phyloP scores from a whole-genome alignment of 2,797 vertebrate species.

The Dendrocincla tyrannina region DNA sequence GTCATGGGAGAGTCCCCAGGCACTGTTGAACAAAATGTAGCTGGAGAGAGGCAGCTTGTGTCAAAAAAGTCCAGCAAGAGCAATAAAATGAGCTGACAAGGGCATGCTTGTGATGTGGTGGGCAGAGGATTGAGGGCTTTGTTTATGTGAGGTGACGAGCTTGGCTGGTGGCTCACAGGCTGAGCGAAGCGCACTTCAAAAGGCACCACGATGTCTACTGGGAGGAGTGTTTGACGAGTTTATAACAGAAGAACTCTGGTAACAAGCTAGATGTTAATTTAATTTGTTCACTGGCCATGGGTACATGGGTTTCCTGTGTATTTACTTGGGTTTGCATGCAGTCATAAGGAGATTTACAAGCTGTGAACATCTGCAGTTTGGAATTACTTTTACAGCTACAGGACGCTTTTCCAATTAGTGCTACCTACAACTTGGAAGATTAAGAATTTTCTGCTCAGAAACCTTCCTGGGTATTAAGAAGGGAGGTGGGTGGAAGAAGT shows the following conservation, averaged over 20 bases:
- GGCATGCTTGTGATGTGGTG: background rate
- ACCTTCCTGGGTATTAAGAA: background rate
- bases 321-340: background rate
- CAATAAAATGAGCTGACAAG: background rate
- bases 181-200: background rate
- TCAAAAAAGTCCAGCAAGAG: background rate
- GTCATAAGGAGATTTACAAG: background rate
- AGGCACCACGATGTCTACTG: background rate
- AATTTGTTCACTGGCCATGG: background rate
- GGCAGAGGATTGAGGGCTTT: slow-evolving; percentile 16
- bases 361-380: background rate
- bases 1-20: background rate
- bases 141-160: background rate
- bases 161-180: background rate
- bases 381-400: background rate
- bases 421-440: background rate
- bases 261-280: background rate
- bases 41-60: background rate
- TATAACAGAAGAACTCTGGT: background rate
- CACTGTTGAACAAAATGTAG: background rate
- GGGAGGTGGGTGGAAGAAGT: background rate
- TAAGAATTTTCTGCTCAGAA: background rate
- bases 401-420: background rate
- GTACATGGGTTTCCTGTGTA: background rate
- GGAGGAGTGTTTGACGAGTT: background rate